Conservation (phyloP, 2,797 vertebrate genomes). For the Acanthis flammea region DNA sequence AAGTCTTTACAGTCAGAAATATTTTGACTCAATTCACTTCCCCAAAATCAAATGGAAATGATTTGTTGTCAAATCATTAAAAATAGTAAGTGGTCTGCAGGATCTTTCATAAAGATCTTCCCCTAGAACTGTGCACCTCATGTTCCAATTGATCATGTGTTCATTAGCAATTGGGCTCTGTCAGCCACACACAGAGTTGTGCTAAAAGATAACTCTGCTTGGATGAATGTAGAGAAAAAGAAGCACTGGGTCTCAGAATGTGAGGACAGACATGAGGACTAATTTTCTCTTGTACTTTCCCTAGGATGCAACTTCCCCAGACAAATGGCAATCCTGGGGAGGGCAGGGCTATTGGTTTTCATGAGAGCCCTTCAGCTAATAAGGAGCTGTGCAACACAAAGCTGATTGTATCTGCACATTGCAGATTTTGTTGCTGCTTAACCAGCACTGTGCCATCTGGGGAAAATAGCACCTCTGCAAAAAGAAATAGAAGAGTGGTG, state of each 20-base stretch:
- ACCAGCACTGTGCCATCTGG: neutral
- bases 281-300: neutral
- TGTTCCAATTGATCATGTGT: neutral
- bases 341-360: neutral
- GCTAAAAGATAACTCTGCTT: neutral
- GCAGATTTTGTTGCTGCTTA: neutral
- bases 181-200: neutral
- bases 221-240: neutral
- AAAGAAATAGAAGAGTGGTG: neutral
- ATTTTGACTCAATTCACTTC: neutral
- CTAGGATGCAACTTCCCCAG: neutral
- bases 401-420: neutral
- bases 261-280: fast-evolving
- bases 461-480: neutral
- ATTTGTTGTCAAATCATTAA: neutral
- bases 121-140: neutral
- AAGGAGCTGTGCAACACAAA: neutral
- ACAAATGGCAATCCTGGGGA: neutral
- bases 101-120: neutral
- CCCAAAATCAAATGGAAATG: neutral
- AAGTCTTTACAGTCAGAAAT: neutral
- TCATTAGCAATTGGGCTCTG: neutral
- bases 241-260: neutral
- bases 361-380: neutral
- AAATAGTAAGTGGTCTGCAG: neutral